phyloP scores from a whole-genome alignment of 2,797 vertebrate species.

The Zenarchopterus dispar region DNA sequence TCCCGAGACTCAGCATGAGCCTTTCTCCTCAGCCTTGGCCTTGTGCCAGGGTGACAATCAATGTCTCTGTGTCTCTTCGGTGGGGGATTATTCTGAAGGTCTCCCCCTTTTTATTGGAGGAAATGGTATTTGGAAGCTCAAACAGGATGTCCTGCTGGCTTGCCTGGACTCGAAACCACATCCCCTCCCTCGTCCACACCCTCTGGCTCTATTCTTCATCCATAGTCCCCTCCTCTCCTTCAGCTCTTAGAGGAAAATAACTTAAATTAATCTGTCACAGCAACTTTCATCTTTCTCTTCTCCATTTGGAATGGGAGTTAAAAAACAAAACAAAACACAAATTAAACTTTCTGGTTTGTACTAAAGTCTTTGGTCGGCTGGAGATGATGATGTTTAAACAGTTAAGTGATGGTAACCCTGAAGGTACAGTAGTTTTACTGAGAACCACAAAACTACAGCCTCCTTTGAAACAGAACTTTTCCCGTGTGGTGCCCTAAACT shows the following conservation, averaged over 20 bases:
- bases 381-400: background rate
- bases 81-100: conserved; percentile 83
- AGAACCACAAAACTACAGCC: too few relatives aligned
- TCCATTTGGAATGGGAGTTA: conserved; percentile 23
- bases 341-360: conserved; percentile 3
- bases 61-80: conserved; percentile 81
- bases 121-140: conserved; percentile 84
- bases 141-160: conserved; percentile 88
- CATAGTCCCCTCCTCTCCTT: background rate
- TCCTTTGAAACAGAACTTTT: too few relatives aligned
- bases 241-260: conserved; percentile 38
- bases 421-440: background rate
- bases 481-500: too few relatives aligned
- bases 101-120: conserved; percentile 82
- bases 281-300: conserved; percentile 44
- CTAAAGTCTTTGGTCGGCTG: conserved; percentile 8
- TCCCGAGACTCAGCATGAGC: conserved; percentile 43
- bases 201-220: conserved; percentile 42
- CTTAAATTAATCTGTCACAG: conserved; percentile 53
- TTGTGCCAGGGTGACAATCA: conserved; percentile 88
- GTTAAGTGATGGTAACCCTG: conserved; percentile 3
- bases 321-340: conserved; percentile 3
- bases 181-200: conserved; percentile 32
- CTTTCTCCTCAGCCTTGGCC: conserved; percentile 79
- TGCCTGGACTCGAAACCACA: conserved; percentile 75